Percentiles rank a stretch among this genome's conserved stretches.
Conservation (phyloP, 2,888 invertebrate species). For the Anarsia innoxiella region DNA sequence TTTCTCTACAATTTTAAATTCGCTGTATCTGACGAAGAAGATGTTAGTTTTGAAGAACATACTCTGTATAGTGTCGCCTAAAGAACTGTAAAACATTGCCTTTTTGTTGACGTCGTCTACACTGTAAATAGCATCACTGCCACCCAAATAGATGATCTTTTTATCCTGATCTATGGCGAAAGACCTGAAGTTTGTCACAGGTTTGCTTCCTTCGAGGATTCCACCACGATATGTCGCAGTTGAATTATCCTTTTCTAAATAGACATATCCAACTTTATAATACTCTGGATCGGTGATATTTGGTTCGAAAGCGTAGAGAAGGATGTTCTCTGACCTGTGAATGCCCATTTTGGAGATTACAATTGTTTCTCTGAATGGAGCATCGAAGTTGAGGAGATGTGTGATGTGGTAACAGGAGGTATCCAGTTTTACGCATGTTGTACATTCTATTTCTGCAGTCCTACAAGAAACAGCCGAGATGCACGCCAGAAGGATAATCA, state of each 20-base stretch:
- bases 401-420: constrained; percentile 44
- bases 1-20: constrained; percentile 39
- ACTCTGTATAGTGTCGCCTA: constrained; percentile 43
- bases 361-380: constrained; percentile 43
- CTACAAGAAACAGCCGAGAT: constrained; percentile 25
- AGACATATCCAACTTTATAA: constrained; percentile 50
- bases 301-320: constrained; percentile 58
- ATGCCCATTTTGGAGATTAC: constrained; percentile 51
- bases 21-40: constrained; percentile 42
- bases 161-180: constrained; percentile 58
- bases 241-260: constrained; percentile 35
- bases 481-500: constrained; percentile 26
- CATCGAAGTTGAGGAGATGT: constrained; percentile 42
- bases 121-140: constrained; percentile 49
- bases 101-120: constrained; percentile 34
- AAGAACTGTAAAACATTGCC: constrained; percentile 44
- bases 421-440: constrained; percentile 41
- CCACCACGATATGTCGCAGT: constrained; percentile 20
- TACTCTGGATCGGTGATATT: constrained; percentile 47
- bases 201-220: constrained; percentile 31
- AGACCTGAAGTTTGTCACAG: constrained; percentile 47
- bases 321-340: constrained; percentile 36
- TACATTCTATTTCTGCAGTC: constrained; percentile 21
- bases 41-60: constrained; percentile 49
- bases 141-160: constrained; percentile 48